Evolutionary conservation across 2,113 vertebrate species (phyloP).

Genomic region (Bos indicus): DNA sequence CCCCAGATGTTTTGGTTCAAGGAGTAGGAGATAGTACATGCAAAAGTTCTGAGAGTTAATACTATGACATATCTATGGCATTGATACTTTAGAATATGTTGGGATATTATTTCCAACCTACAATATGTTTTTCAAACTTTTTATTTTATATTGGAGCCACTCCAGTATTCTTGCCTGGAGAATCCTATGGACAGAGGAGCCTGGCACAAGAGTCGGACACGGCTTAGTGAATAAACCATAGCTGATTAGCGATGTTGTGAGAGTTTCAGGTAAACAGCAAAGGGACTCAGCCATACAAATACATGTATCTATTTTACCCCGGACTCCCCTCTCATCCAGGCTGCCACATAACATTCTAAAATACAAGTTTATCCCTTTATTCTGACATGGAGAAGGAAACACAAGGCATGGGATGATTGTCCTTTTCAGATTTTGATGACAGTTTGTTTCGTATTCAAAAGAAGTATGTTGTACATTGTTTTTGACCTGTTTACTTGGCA

Average conservation of each 20-base stretch:
- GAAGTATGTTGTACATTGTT: not conserved
- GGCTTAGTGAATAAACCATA: not conserved
- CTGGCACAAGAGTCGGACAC: rapidly evolving
- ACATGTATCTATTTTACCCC: not conserved
- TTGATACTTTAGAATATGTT: not conserved
- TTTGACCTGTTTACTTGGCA: not conserved
- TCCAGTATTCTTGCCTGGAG: not conserved
- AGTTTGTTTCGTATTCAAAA: not conserved
- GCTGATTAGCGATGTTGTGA: not conserved
- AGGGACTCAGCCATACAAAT: not conserved
- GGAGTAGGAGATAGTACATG: not conserved
- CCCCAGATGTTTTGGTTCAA: not conserved
- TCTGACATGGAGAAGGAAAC: not conserved
- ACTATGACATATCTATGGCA: not conserved
- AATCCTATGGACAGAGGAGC: not conserved
- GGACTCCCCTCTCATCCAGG: not conserved
- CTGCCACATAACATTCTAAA: not conserved
- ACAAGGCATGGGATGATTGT: rapidly evolving
- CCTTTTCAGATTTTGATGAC: not conserved
- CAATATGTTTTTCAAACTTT: not conserved
- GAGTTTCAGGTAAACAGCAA: not conserved
- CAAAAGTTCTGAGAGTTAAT: not conserved
- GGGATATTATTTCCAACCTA: not conserved
- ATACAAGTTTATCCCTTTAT: not conserved
- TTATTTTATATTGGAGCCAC: not conserved